Evolutionary conservation across 2,888 invertebrate species (phyloP).

Genomic region (Orchesellides sinensis): DNA sequence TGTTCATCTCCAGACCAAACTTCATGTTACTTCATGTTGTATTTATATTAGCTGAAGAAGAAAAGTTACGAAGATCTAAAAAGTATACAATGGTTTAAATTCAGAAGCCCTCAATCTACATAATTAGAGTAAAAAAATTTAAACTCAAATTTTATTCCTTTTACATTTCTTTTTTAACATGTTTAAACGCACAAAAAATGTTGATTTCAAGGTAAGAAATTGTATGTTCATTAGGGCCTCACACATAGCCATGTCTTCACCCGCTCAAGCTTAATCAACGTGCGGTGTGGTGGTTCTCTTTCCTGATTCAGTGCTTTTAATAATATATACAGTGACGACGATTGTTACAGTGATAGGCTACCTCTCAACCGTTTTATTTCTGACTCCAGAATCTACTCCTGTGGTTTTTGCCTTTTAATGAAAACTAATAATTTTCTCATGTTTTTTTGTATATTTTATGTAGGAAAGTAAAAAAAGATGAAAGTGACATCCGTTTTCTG

Average conservation of each 20-base stretch:
- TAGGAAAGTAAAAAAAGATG: constrained; percentile 19
- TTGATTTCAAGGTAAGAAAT: constrained; percentile 27
- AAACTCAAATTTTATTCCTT: constrained; percentile 14
- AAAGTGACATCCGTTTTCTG: constrained; percentile 62
- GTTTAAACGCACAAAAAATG: constrained; percentile 17
- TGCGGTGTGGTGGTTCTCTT: constrained; percentile 11
- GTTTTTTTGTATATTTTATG: neutral
- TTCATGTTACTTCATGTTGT: too few relatives aligned
- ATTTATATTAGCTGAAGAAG: neutral
- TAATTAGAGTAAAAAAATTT: constrained; percentile 43
- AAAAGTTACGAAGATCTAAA: too few relatives aligned
- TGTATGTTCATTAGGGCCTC: constrained; percentile 71
- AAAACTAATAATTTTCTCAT: constrained; percentile 42
- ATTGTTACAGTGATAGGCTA: neutral
- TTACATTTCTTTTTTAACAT: constrained; percentile 29
- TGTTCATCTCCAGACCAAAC: neutral
- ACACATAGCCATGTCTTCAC: constrained; percentile 70
- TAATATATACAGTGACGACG: neutral
- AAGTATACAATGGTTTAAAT: neutral
- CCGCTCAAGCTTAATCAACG: constrained; percentile 54
- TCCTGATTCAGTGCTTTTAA: constrained; percentile 1
- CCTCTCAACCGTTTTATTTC: neutral
- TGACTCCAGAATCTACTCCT: neutral
- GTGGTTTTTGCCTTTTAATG: neutral
- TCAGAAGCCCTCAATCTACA: constrained; percentile 40